Conservation (phyloP, 92 coral and sea anemone genomes). For the Heteractis magnifica region DNA sequence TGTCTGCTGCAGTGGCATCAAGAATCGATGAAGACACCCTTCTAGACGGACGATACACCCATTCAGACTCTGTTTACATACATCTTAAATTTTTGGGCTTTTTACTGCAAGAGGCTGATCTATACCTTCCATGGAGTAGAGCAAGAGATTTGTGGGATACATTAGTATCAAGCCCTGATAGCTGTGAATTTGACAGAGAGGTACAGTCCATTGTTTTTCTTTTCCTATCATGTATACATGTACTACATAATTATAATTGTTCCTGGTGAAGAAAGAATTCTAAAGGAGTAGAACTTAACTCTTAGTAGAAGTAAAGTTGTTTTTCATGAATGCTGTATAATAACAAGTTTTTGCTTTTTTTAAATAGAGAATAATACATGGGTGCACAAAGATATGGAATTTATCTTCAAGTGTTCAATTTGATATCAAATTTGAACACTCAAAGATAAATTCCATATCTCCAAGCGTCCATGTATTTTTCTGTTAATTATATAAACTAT, state of each 20-base stretch:
- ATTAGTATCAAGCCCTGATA: conserved; percentile 65
- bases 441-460: too few species aligned
- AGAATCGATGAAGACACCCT: conserved; percentile 75
- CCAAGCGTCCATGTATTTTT: too few species aligned
- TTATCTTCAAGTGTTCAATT: too few species aligned
- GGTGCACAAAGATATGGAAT: too few species aligned
- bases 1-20: conserved; percentile 48
- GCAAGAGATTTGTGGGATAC: conserved; percentile 85
- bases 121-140: conserved; percentile 83
- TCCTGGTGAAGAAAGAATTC: background rate
- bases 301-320: too few species aligned
- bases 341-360: too few species aligned
- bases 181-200: conserved; percentile 86
- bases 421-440: too few species aligned
- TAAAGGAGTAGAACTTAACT: too few species aligned
- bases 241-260: background rate
- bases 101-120: conserved; percentile 77
- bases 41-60: conserved; percentile 81
- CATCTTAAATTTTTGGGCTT: conserved; percentile 77
- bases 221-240: background rate
- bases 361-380: too few species aligned
- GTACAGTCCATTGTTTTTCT: conserved; percentile 16
- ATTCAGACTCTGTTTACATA: conserved; percentile 62
- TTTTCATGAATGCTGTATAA: too few species aligned
- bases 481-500: too few species aligned